Percentiles rank a stretch among this genome's conserved stretches.
Conservation (phyloP, 2,113 vertebrate species). For the Cyanoramphus novaezelandiae region DNA sequence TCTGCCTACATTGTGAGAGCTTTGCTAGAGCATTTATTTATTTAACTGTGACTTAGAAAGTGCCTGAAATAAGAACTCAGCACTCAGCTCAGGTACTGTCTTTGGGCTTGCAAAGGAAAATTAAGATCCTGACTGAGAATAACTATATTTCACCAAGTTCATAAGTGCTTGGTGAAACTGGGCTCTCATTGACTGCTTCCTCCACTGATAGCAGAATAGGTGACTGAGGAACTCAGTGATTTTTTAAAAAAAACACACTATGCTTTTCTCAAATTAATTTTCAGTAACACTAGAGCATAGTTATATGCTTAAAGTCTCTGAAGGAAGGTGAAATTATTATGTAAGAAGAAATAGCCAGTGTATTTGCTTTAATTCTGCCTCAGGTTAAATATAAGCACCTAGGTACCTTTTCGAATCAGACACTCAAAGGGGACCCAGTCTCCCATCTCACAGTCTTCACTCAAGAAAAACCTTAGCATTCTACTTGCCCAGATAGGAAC, state of each 20-base stretch:
- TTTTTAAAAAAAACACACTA: background rate
- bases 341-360: background rate
- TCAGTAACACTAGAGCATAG: background rate
- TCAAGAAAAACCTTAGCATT: background rate
- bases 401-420: background rate
- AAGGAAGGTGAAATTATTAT: background rate
- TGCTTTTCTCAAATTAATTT: background rate
- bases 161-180: background rate
- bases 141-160: background rate
- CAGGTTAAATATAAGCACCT: background rate
- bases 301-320: background rate
- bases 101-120: background rate
- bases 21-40: background rate
- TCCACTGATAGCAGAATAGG: background rate
- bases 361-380: background rate
- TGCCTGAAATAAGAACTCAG: background rate
- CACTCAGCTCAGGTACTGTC: background rate
- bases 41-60: background rate
- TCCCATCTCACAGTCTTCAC: background rate
- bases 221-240: background rate
- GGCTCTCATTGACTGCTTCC: background rate
- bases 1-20: background rate
- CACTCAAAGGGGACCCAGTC: background rate
- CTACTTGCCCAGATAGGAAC: background rate
- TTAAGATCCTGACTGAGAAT: background rate